Evolutionary conservation across 2,888 invertebrate genomes (phyloP).

Genomic region (Ectobius pallidus): DNA sequence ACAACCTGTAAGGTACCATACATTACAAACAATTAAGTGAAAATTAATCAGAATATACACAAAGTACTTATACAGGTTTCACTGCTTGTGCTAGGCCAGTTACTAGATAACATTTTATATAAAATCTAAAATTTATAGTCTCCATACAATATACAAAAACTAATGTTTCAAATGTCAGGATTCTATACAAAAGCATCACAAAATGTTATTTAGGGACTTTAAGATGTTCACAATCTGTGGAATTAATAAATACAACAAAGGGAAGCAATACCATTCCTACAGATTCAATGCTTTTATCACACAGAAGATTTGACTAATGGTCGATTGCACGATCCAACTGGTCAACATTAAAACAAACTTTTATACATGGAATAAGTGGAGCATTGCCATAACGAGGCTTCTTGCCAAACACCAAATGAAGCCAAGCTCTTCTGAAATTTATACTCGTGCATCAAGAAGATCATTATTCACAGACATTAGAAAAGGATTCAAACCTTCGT

Average conservation of each 20-base stretch:
- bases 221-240: background rate
- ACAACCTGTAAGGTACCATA: background rate
- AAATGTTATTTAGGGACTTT: background rate
- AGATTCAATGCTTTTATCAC: background rate
- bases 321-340: constrained; percentile 8
- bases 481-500: too few relatives aligned
- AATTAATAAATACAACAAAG: background rate
- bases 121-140: background rate
- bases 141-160: background rate
- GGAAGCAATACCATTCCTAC: background rate
- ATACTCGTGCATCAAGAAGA: too few relatives aligned
- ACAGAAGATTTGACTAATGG: background rate
- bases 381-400: background rate
- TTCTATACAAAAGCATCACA: background rate
- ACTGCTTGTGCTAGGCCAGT: background rate
- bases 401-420: too few relatives aligned
- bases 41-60: too few relatives aligned
- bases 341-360: background rate
- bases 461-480: too few relatives aligned
- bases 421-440: too few relatives aligned
- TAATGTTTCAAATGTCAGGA: background rate
- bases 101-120: background rate
- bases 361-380: background rate
- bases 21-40: too few relatives aligned
- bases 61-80: background rate